Base-by-base conservation (phyloP, 2,113 vertebrate genomes). In the Lepidothrix coronata region DNA sequence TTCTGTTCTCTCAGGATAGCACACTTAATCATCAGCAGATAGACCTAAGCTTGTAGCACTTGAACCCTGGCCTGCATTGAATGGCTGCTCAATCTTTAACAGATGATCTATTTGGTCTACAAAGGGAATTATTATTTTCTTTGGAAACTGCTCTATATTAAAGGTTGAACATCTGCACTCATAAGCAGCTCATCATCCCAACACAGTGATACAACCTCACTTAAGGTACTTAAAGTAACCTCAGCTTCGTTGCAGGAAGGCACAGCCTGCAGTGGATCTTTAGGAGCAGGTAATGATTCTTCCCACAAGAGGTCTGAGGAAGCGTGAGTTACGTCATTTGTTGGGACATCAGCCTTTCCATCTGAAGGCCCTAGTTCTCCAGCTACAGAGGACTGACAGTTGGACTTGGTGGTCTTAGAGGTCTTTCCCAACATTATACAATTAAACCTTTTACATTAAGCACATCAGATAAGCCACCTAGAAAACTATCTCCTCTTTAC, bases 91-190 rank as follows among this genome's bases (percentile, higher is more conserved):
- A 31, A 12, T 82, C 89, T 93, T 85, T 67, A 93, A 81, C 61
- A 85, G 68, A 72, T 41, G 59, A 86, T 88, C 88, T 95, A 43
- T 55, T 52, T 43, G 35, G 25, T 93, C 95, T 91, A 67, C 35
- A 48, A 93, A 90, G 54, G 96, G 95, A 92, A 77, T 58, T 48
- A 77, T 30, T 87, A 95, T 87, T 79, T 95, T 91, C 87, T 92
- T 88, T 66, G 96, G 91, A 79, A 97, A 95, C 79, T 94, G 95
- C 52, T 98, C 93, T 25, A 85, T 13, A 85, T 13, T 3, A 75
- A 93, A 94, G 76, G 46, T 55, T 30, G 44, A 74, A 65, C 14
- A 24, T 94, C 89, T 88, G 81, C 96, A 65, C 92, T 89, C 55
- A 28, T 70, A 52, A 84, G 82, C 18, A 28, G 83, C 54, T 93